A percentile compares a stretch with the other conserved stretches of the same genome.
Conservation (phyloP, 2,888 invertebrate genomes). For the Gymnocheta viridis region DNA sequence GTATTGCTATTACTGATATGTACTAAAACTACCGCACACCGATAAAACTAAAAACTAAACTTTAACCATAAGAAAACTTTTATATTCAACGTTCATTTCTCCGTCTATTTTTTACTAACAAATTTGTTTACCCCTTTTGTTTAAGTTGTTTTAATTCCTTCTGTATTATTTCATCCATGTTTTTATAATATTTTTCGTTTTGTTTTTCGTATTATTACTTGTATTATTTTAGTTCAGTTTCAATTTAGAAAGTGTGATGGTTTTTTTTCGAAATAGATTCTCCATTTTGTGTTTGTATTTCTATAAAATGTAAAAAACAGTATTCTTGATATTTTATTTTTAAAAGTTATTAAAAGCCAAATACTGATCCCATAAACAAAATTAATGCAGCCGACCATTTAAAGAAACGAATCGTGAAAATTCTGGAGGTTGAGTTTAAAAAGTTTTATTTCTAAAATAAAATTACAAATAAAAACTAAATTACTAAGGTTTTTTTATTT, state of each 20-base stretch:
- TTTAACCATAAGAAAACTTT: conserved; percentile 9
- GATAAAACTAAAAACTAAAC: conserved; percentile 6
- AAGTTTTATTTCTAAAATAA: conserved; percentile 21
- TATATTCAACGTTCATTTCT: conserved; percentile 37
- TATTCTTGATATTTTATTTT: conserved; percentile 55
- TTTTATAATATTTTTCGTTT: conserved; percentile 13
- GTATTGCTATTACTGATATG: conserved; percentile 10
- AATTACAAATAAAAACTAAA: neutral
- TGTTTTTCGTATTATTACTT: conserved; percentile 33
- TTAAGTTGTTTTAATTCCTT: conserved; percentile 15
- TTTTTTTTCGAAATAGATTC: conserved; percentile 53
- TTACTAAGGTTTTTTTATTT: neutral
- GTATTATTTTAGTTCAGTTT: conserved; percentile 57
- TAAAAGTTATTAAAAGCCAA: conserved; percentile 23
- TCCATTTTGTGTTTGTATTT: conserved; percentile 12
- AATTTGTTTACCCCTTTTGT: conserved; percentile 18
- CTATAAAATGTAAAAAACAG: conserved; percentile 50
- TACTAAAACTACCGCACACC: neutral
- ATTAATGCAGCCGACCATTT: conserved; percentile 10
- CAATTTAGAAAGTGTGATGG: conserved; percentile 47
- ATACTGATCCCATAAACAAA: neutral
- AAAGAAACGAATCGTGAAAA: neutral
- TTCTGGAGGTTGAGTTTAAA: conserved; percentile 8
- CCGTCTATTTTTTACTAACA: conserved; percentile 3
- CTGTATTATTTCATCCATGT: conserved; percentile 35